phyloP scores from a whole-genome alignment of 2,113 vertebrate species.

The Cyrtonyx montezumae region DNA sequence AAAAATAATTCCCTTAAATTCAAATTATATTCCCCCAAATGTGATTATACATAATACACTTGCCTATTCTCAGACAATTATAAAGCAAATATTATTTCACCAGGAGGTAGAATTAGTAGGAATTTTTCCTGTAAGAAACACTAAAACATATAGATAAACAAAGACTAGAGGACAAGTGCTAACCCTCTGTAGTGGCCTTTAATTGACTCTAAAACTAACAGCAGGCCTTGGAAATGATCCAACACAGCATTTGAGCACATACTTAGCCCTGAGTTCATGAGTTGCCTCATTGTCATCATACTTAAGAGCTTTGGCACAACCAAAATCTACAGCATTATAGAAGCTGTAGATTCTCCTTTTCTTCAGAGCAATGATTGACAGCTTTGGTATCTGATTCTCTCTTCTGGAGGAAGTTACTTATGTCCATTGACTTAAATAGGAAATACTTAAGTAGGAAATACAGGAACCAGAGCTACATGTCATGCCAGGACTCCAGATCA shows the following conservation, averaged over 20 bases:
- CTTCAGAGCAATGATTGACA: not conserved
- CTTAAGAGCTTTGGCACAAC: not conserved
- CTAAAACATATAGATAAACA: not conserved
- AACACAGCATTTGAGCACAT: not conserved
- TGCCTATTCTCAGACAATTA: slow-evolving; percentile 12
- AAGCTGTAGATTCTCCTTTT: not conserved
- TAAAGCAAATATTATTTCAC: slow-evolving; percentile 47
- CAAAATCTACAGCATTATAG: not conserved
- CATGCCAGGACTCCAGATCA: not conserved
- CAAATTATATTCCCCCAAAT: slow-evolving; percentile 29
- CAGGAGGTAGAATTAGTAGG: not conserved
- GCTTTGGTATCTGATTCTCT: not conserved
- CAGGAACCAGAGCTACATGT: not conserved
- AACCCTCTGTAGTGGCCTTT: not conserved
- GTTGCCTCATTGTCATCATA: not conserved
- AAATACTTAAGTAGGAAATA: not conserved
- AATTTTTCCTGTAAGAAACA: not conserved
- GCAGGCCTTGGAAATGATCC: not conserved
- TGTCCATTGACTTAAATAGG: not conserved
- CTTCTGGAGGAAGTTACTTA: not conserved
- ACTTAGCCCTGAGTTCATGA: not conserved
- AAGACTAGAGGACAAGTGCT: not conserved
- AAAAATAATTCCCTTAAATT: slow-evolving; percentile 23
- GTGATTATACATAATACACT: slow-evolving; percentile 26
- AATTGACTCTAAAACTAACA: not conserved